Conservation (phyloP, 2,888 invertebrate species). For the Limnephilus rhombicus region DNA sequence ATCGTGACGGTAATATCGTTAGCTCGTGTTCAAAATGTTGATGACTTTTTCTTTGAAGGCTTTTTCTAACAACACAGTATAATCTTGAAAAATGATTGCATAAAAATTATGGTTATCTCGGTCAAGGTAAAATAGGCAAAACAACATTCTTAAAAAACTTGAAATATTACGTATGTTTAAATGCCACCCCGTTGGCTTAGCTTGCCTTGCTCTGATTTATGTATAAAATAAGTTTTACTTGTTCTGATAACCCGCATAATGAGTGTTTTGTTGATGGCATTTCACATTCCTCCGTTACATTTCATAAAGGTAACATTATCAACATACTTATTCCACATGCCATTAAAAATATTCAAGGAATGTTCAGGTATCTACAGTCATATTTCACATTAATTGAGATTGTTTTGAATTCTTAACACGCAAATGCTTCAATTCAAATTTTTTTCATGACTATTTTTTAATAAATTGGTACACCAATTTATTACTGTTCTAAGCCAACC, state of each 20-base stretch:
- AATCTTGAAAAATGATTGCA: background rate
- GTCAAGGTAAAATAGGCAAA: background rate
- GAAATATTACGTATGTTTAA: background rate
- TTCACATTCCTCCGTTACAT: background rate
- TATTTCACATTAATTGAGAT: background rate
- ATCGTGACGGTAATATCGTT: no score
- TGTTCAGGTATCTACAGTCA: background rate
- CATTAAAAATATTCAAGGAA: background rate
- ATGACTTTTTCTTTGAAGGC: no score
- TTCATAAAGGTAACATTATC: background rate
- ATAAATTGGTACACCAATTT: background rate
- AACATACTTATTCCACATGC: background rate
- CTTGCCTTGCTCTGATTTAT: background rate
- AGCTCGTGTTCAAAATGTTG: no score
- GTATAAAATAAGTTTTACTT: background rate
- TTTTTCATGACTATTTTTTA: no score
- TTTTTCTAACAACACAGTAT: no score
- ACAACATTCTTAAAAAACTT: background rate
- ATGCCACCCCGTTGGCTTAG: background rate
- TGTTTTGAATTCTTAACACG: background rate
- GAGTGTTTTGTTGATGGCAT: background rate
- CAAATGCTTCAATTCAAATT: background rate
- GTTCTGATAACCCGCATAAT: background rate
- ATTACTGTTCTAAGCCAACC: background rate
- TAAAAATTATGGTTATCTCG: background rate